A percentile compares a stretch with the other conserved stretches of the same genome.
Conservation (phyloP, 2,113 vertebrate species). For the Neofelis nebulosa region DNA sequence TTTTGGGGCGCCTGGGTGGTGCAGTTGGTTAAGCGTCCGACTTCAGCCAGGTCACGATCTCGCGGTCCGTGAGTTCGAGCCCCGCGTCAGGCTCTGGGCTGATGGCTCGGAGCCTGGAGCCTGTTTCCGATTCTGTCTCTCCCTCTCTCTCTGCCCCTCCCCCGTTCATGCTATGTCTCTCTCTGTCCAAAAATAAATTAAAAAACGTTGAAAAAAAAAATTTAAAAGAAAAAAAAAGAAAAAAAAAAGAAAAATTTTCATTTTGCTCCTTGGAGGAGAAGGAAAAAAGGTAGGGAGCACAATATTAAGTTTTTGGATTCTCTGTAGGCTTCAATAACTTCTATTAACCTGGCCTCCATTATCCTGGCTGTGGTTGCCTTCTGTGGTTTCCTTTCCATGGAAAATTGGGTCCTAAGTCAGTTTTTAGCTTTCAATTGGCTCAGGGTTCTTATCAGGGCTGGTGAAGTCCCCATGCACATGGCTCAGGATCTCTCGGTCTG, state of each 20-base stretch:
- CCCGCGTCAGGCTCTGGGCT: no score
- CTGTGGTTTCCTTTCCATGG: not conserved
- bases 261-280: not conserved
- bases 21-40: no score
- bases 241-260: constrained; percentile 11
- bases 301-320: not conserved
- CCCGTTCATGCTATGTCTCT: no score
- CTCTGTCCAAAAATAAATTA: no score
- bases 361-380: not conserved
- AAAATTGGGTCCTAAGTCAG: not conserved
- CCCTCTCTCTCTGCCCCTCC: no score
- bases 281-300: not conserved
- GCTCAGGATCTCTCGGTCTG: constrained; percentile 56
- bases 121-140: no score
- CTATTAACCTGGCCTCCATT: not conserved
- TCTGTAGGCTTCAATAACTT: not conserved
- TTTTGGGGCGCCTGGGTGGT: no score
- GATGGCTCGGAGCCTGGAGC: no score
- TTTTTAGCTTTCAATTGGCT: not conserved
- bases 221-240: no score
- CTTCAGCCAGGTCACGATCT: no score
- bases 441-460: not conserved
- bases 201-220: no score
- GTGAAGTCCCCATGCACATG: not conserved
- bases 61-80: no score